These are phyloP conservation scores for Eulacestoma nigropectus DNA, from an alignment of 2,113 vertebrate species.

Conservation along the genomic window DNA sequence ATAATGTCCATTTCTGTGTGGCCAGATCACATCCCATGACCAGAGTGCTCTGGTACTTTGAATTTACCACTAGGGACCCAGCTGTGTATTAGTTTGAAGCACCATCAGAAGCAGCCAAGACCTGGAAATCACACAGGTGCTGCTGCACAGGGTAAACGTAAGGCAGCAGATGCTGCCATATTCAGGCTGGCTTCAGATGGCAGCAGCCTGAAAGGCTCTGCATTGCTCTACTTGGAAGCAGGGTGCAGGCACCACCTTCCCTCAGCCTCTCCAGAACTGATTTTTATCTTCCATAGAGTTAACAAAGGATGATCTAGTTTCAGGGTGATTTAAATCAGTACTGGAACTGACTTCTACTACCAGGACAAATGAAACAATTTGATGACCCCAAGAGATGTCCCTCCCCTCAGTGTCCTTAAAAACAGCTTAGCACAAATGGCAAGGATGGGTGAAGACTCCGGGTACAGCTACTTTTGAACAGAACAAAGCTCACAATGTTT, in stretches of 20 bases:
- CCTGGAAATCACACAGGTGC: background rate
- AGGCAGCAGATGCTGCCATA: rapidly evolving
- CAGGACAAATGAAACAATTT: background rate
- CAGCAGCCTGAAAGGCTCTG: background rate
- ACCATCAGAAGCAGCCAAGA: background rate
- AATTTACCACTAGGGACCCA: background rate
- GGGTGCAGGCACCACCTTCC: background rate
- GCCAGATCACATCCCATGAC: background rate
- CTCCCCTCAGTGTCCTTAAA: background rate
- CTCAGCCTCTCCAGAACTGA: background rate
- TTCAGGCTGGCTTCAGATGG: background rate
- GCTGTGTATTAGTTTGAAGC: background rate
- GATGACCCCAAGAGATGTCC: background rate
- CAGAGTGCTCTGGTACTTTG: background rate
- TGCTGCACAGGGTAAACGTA: background rate
- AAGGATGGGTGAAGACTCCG: rapidly evolving
- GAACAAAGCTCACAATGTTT: background rate
- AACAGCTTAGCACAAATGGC: background rate
- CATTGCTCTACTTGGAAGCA: background rate
- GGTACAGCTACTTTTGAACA: background rate
- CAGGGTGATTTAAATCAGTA: background rate
- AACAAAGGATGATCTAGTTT: background rate
- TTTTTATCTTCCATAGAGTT: background rate
- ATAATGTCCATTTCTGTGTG: background rate
- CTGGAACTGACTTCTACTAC: background rate